These are phyloP conservation scores for Leiothrix lutea DNA, from an alignment of 2,113 vertebrate species.

Conservation along the genomic window DNA sequence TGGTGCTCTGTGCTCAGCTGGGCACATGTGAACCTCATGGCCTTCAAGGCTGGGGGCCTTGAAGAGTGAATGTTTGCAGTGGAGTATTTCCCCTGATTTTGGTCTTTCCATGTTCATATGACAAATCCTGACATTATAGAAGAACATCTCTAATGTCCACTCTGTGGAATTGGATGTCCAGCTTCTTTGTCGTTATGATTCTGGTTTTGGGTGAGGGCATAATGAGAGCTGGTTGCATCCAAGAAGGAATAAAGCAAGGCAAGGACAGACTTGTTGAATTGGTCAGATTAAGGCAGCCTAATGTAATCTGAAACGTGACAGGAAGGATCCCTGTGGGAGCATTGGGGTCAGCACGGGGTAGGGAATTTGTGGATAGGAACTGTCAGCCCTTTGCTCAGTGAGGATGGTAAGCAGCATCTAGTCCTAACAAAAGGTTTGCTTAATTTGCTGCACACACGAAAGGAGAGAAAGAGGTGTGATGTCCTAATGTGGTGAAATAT, in stretches of 20 bases:
- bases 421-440: background rate
- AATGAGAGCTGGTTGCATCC: background rate
- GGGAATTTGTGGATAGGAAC: background rate
- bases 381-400: background rate
- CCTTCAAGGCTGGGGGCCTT: background rate
- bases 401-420: accelerated
- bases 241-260: background rate
- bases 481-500: background rate
- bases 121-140: background rate
- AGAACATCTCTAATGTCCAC: background rate
- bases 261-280: background rate
- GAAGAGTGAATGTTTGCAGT: background rate
- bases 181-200: accelerated
- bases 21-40: accelerated
- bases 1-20: accelerated
- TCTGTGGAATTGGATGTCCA: accelerated
- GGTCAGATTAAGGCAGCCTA: background rate
- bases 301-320: background rate
- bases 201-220: background rate
- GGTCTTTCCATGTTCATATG: accelerated
- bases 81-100: background rate
- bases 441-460: background rate
- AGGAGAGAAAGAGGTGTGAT: background rate
- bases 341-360: accelerated
- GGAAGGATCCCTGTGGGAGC: background rate